These are phyloP conservation scores for Agrochola lota DNA, from an alignment of 2,888 invertebrate genomes.

Conservation along the genomic window DNA sequence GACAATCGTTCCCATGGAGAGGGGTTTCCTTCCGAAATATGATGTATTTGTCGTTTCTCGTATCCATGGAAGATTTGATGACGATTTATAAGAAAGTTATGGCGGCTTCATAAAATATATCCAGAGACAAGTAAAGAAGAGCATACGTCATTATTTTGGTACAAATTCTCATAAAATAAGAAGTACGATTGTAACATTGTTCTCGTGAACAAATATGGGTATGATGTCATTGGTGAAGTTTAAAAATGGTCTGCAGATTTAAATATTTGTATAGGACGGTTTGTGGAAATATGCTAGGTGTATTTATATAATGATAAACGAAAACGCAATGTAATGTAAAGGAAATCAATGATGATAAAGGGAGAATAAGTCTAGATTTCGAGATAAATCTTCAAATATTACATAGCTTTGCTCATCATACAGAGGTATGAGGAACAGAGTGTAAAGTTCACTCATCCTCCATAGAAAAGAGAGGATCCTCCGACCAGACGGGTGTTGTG, in stretches of 20 bases:
- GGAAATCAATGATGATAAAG: neutral
- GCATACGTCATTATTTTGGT: no score
- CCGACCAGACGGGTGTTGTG: no score
- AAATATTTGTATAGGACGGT: slow-evolving; percentile 45
- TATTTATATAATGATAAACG: slow-evolving; percentile 1
- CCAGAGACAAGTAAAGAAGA: no score
- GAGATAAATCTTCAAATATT: neutral
- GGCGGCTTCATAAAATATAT: no score
- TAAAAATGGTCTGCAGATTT: slow-evolving; percentile 3
- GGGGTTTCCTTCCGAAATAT: neutral
- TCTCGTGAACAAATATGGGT: slow-evolving; percentile 31
- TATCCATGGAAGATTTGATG: neutral
- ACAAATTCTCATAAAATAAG: slow-evolving; percentile 3
- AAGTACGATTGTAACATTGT: slow-evolving; percentile 40
- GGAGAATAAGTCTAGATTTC: neutral
- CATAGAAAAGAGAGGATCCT: no score
- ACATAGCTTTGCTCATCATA: no score
- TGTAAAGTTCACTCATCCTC: no score
- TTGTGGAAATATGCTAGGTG: neutral
- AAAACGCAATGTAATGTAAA: neutral
- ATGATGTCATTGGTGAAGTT: neutral
- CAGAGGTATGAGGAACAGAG: no score
- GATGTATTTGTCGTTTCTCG: neutral
- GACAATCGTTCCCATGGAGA: neutral
- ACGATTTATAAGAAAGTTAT: neutral